Evolutionary conservation across 1,140 invertebrate species (phyloP).

Genomic region (Thaumetopoea pityocampa): DNA sequence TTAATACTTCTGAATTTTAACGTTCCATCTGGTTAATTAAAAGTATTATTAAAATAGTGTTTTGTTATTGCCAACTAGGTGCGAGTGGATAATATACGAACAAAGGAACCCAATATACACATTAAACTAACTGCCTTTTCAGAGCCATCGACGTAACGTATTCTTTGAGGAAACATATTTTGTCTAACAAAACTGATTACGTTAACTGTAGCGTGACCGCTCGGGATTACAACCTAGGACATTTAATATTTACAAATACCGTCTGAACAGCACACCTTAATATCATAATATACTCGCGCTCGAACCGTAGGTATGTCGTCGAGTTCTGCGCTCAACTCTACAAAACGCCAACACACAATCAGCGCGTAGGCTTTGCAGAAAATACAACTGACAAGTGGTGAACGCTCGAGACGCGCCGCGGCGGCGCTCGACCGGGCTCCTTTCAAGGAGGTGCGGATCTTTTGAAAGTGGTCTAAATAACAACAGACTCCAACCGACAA

Average conservation of each 20-base stretch:
- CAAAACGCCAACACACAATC: constrained; percentile 37
- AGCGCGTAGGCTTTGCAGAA: constrained; percentile 27
- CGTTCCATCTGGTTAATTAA: constrained; percentile 17
- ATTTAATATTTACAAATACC: constrained; percentile 62
- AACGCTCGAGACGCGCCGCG: constrained; percentile 16
- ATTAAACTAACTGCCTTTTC: constrained; percentile 58
- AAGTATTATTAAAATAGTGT: constrained; percentile 50
- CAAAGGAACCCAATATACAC: constrained; percentile 67
- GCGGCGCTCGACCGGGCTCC: constrained; percentile 14
- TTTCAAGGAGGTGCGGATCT: constrained; percentile 31
- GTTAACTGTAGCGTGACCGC: constrained; percentile 7
- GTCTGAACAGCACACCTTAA: constrained; percentile 53
- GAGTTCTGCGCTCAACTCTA: constrained; percentile 23
- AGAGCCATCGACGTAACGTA: constrained; percentile 39
- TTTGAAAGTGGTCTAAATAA: constrained; percentile 41
- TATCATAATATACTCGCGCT: constrained; percentile 19
- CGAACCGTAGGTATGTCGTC: not conserved
- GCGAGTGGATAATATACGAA: constrained; percentile 51
- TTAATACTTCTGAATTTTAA: constrained; percentile 41
- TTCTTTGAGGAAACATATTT: constrained; percentile 20
- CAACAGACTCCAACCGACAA: constrained; percentile 27
- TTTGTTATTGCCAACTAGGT: constrained; percentile 55
- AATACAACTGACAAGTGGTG: constrained; percentile 2
- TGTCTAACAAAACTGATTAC: constrained; percentile 24
- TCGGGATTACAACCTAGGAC: constrained; percentile 17